A percentile compares a stretch with the other conserved stretches of the same genome.
Conservation (phyloP, 2,113 vertebrate genomes). For the Candoia aspera region DNA sequence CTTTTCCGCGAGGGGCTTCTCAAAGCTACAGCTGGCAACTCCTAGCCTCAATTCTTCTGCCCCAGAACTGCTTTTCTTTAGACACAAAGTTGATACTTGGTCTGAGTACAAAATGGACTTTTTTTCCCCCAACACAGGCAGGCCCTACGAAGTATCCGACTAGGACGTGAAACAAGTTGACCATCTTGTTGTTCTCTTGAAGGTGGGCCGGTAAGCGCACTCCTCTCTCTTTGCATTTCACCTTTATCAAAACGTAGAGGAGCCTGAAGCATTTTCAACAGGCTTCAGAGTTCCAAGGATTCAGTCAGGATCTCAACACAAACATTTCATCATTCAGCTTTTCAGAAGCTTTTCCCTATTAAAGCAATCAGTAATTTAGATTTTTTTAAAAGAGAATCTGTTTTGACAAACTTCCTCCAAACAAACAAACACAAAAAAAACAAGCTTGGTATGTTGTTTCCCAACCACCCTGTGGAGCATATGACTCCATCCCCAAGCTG, state of each 20-base stretch:
- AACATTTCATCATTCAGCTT: constrained; percentile 50
- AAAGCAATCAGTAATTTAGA: constrained; percentile 65
- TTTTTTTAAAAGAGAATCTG: constrained; percentile 24
- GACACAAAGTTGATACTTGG: too few species aligned
- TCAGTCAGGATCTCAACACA: background rate
- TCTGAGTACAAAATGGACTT: background rate
- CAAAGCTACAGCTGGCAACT: background rate
- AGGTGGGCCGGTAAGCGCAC: background rate
- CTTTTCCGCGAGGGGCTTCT: too few species aligned
- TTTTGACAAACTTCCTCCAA: constrained; percentile 62
- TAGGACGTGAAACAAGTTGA: too few species aligned
- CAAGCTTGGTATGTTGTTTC: constrained; percentile 40
- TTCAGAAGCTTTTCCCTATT: constrained; percentile 56
- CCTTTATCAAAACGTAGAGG: constrained; percentile 52
- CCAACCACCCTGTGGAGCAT: constrained; percentile 53
- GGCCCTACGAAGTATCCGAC: too few species aligned
- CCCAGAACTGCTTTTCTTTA: background rate
- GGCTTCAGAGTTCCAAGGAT: constrained; percentile 51
- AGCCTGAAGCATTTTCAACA: constrained; percentile 59
- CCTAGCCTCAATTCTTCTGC: background rate
- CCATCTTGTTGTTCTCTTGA: background rate
- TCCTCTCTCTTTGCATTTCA: background rate
- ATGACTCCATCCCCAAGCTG: constrained; percentile 49
- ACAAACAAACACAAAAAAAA: constrained; percentile 48
- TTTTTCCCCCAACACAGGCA: too few species aligned